A percentile compares a stretch with the other conserved stretches of the same genome.
phyloP scores from a whole-genome alignment of 2,888 invertebrate genomes.

The Drosophila meridionalis region DNA sequence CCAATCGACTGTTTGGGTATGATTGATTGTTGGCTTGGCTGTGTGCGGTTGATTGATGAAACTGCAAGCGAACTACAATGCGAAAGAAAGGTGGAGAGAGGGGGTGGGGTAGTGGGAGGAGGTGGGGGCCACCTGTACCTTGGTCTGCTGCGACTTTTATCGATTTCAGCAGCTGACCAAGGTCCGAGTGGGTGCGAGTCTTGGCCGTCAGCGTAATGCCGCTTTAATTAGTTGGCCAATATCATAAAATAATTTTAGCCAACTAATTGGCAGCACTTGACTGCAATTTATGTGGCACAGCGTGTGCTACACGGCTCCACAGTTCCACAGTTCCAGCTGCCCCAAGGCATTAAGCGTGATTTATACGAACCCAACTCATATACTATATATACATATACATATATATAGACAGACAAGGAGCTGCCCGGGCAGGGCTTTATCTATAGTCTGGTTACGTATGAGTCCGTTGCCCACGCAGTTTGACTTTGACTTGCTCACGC shows the following conservation, averaged over 20 bases:
- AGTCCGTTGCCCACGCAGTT: conserved; percentile 52
- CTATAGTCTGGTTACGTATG: conserved; percentile 32
- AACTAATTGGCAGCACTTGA: conserved; percentile 79
- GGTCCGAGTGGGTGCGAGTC: neutral
- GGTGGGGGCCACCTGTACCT: conserved; percentile 10
- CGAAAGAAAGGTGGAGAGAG: neutral
- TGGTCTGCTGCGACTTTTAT: conserved; percentile 31
- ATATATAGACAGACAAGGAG: neutral
- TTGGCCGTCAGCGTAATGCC: conserved; percentile 27
- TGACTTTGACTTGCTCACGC: conserved; percentile 47
- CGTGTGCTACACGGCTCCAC: conserved; percentile 13
- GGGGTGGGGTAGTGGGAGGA: neutral
- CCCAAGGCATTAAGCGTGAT: conserved; percentile 67
- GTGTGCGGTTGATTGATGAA: conserved; percentile 69
- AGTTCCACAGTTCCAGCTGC: conserved; percentile 17
- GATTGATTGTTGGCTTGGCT: conserved; percentile 63
- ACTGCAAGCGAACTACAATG: conserved; percentile 32
- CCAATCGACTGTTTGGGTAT: conserved; percentile 40
- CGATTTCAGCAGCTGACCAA: conserved; percentile 37
- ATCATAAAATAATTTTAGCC: conserved; percentile 76
- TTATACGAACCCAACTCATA: conserved; percentile 48
- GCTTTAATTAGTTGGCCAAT: conserved; percentile 75
- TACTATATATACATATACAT: neutral
- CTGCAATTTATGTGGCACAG: conserved; percentile 68
- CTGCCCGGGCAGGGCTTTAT: conserved; percentile 9